phyloP scores from a whole-genome alignment of 1,140 invertebrate species.

The Hylaeus volcanicus region DNA sequence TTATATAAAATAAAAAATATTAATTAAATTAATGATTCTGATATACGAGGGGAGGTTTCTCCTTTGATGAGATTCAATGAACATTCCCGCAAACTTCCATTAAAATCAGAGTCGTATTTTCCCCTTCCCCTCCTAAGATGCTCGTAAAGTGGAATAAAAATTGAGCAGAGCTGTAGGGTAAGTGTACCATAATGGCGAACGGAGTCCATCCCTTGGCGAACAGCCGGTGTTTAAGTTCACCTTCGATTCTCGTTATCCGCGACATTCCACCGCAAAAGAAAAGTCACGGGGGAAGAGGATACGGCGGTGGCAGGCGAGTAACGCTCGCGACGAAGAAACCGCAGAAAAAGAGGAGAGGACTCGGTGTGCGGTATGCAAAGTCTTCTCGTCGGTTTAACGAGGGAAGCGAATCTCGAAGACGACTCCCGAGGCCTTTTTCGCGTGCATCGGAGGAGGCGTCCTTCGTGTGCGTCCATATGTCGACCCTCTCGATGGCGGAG shows the following conservation, averaged over 20 bases:
- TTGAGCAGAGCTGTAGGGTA: no score
- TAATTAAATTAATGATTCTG: no score
- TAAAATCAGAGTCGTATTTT: no score
- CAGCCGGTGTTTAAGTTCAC: neutral
- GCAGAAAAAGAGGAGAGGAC: slow-evolving; percentile 3
- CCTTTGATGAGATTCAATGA: no score
- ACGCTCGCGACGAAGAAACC: neutral
- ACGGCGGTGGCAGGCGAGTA: no score
- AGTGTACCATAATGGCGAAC: no score
- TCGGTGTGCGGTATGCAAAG: slow-evolving; percentile 73
- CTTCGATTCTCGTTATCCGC: slow-evolving; percentile 5
- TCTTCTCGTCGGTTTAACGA: slow-evolving; percentile 78
- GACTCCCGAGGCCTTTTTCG: slow-evolving; percentile 70
- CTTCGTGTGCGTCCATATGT: slow-evolving; percentile 70
- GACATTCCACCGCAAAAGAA: neutral
- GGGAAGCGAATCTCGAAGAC: slow-evolving; percentile 76
- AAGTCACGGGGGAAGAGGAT: neutral
- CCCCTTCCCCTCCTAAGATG: no score
- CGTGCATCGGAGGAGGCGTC: slow-evolving; percentile 53
- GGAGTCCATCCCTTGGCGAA: no score
- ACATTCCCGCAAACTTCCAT: no score
- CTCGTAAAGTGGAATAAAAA: no score
- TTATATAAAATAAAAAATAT: no score
- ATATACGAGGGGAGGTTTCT: no score
- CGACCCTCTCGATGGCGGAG: slow-evolving; percentile 33